phyloP scores from a whole-genome alignment of 2,888 invertebrate genomes.

The Aspidapion aeneum region DNA sequence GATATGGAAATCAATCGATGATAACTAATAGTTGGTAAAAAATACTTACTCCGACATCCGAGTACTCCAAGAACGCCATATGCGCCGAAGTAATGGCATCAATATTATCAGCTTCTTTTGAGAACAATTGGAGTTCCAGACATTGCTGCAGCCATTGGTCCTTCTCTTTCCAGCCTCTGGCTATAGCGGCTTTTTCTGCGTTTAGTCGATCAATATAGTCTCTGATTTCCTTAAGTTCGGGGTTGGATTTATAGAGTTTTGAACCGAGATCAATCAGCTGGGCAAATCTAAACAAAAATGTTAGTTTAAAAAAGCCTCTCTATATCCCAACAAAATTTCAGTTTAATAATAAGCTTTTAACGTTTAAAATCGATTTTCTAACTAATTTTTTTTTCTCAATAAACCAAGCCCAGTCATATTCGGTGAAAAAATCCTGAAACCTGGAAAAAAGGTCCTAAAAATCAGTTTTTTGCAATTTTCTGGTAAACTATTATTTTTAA shows the following conservation, averaged over 20 bases:
- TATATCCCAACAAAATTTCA: too few relatives aligned
- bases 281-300: slow-evolving; percentile 56
- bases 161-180: slow-evolving; percentile 80
- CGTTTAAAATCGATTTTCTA: too few relatives aligned
- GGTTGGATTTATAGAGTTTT: slow-evolving; percentile 71
- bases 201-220: slow-evolving; percentile 69
- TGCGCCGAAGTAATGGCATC: slow-evolving; percentile 94
- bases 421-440: too few relatives aligned
- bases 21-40: too few relatives aligned
- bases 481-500: too few relatives aligned
- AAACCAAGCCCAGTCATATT: too few relatives aligned
- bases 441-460: too few relatives aligned
- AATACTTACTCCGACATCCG: slow-evolving; percentile 79
- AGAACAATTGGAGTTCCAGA: slow-evolving; percentile 86
- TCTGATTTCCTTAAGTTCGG: slow-evolving; percentile 69
- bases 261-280: slow-evolving; percentile 79
- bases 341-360: too few relatives aligned
- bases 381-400: too few relatives aligned
- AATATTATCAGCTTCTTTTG: slow-evolving; percentile 94
- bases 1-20: too few relatives aligned
- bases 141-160: slow-evolving; percentile 84
- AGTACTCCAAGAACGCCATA: slow-evolving; percentile 88
- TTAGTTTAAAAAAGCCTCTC: too few relatives aligned
- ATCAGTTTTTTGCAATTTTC: too few relatives aligned
- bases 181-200: slow-evolving; percentile 72